These are phyloP conservation scores for Sinonovacula constricta DNA, from an alignment of 1,140 invertebrate genomes.

Conservation along the genomic window DNA sequence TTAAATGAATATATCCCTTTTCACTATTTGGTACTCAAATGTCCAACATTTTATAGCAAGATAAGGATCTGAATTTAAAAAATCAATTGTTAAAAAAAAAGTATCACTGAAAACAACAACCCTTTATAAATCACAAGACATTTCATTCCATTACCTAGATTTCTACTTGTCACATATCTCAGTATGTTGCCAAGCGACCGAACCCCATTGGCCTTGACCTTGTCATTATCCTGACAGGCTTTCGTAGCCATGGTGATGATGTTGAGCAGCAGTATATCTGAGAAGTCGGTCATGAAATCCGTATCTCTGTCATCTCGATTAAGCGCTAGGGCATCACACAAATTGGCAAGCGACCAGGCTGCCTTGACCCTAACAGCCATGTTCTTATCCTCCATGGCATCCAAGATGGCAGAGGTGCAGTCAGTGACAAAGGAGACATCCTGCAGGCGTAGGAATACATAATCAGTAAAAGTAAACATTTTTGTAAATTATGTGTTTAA, in stretches of 20 bases:
- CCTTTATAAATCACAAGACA: too few species aligned
- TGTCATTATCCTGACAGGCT: slow-evolving; percentile 85
- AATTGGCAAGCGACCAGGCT: slow-evolving; percentile 90
- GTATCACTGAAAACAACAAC: too few species aligned
- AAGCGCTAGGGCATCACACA: slow-evolving; percentile 87
- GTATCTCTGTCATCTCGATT: slow-evolving; percentile 76
- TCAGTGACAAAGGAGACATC: slow-evolving; percentile 84
- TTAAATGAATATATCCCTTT: too few species aligned
- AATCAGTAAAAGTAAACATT: too few species aligned
- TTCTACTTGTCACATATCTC: slow-evolving; percentile 82
- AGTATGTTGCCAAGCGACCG: slow-evolving; percentile 89
- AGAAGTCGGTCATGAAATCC: slow-evolving; percentile 83
- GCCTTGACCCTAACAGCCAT: slow-evolving; percentile 87
- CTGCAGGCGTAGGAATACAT: too few species aligned
- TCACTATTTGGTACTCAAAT: too few species aligned
- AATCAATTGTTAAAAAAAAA: too few species aligned
- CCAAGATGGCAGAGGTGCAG: slow-evolving; percentile 84
- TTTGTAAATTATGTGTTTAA: too few species aligned
- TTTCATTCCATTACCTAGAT: slow-evolving; percentile 81
- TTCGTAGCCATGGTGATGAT: slow-evolving; percentile 84
- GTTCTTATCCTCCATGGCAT: slow-evolving; percentile 83
- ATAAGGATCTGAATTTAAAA: too few species aligned
- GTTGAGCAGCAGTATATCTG: slow-evolving; percentile 84
- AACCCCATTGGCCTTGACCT: slow-evolving; percentile 87
- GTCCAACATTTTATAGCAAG: too few species aligned